phyloP scores from a whole-genome alignment of 2,888 invertebrate species.

The Epinotia nisella region DNA sequence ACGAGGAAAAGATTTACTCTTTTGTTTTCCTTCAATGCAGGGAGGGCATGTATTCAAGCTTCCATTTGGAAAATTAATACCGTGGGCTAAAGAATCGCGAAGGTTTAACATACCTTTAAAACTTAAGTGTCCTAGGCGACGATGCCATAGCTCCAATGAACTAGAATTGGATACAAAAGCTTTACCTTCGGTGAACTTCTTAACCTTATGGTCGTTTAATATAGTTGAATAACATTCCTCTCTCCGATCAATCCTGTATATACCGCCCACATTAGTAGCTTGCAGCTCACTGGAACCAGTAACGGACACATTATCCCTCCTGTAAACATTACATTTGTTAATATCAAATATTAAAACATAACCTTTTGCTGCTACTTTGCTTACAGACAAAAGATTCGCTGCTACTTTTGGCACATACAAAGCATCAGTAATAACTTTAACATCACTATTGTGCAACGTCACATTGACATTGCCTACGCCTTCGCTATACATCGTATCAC shows the following conservation, averaged over 20 bases:
- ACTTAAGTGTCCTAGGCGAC: constrained; percentile 21
- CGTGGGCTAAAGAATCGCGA: not conserved
- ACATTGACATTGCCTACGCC: too few relatives aligned
- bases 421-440: too few relatives aligned
- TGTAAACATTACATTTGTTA: constrained; percentile 22
- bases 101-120: not conserved
- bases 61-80: constrained; percentile 24
- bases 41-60: constrained; percentile 1
- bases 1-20: constrained; percentile 24
- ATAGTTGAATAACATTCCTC: not conserved
- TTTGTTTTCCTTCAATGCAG: not conserved
- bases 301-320: not conserved
- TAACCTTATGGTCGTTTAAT: not conserved
- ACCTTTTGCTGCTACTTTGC: constrained; percentile 26
- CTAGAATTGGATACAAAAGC: not conserved
- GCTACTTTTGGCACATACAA: constrained; percentile 11
- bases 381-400: constrained; percentile 24
- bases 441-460: too few relatives aligned
- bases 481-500: too few relatives aligned
- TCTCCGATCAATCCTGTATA: not conserved
- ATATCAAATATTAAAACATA: constrained; percentile 28
- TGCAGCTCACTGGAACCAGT: constrained; percentile 1
- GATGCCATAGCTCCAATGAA: constrained; percentile 21
- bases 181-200: constrained; percentile 4
- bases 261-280: constrained; percentile 1